Conservation (phyloP, 2,797 vertebrate species). For the Podarcis siculus region DNA sequence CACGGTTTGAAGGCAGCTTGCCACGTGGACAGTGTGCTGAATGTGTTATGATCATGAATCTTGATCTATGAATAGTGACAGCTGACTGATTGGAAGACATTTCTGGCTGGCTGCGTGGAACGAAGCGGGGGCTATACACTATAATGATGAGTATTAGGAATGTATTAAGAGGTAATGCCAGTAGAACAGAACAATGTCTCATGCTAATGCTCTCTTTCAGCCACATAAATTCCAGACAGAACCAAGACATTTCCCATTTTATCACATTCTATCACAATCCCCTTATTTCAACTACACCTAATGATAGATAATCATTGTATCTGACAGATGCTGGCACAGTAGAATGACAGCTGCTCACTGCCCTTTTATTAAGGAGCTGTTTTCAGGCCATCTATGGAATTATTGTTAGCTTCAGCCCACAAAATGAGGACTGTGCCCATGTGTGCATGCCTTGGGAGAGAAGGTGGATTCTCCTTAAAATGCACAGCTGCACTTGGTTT, state of each 20-base stretch:
- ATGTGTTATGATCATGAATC: constrained; percentile 21
- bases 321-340: constrained; percentile 13
- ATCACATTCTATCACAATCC: constrained; percentile 16
- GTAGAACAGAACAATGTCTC: constrained; percentile 10
- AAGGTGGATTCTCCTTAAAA: neutral
- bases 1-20: constrained; percentile 1
- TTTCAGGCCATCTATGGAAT: constrained; percentile 13
- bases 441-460: neutral
- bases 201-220: neutral
- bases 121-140: neutral
- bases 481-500: neutral
- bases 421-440: neutral
- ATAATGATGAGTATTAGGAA: constrained; percentile 31
- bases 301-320: constrained; percentile 25
- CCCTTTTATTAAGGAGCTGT: constrained; percentile 20
- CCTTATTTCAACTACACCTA: constrained; percentile 30
- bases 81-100: constrained; percentile 33
- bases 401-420: neutral
- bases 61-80: constrained; percentile 36
- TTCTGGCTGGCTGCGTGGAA: constrained; percentile 17
- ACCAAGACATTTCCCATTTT: constrained; percentile 21
- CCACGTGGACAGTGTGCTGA: neutral
- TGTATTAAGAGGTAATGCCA: constrained; percentile 22
- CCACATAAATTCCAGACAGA: constrained; percentile 32
- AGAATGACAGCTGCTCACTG: constrained; percentile 27